Evolutionary conservation across 2,797 vertebrate genomes (phyloP).

Genomic region (Pampus argenteus): DNA sequence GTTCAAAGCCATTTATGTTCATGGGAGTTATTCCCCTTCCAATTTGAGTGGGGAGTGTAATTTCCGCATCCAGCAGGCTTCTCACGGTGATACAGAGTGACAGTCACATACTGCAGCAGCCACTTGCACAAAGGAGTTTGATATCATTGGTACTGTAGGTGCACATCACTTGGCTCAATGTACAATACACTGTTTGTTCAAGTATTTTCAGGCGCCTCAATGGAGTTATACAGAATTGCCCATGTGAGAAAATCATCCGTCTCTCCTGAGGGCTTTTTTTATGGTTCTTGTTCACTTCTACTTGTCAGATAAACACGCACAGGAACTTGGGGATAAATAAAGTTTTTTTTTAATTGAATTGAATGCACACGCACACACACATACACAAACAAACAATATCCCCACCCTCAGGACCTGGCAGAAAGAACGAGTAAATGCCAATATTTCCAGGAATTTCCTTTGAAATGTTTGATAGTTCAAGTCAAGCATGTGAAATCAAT

Average conservation of each 20-base stretch:
- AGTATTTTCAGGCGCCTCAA: constrained; percentile 59
- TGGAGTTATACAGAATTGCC: constrained; percentile 49
- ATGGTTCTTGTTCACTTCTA: constrained; percentile 57
- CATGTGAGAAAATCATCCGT: constrained; percentile 60
- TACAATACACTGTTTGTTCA: constrained; percentile 43
- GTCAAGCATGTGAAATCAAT: constrained; percentile 73
- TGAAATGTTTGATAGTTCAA: constrained; percentile 74
- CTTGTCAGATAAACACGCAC: constrained; percentile 43
- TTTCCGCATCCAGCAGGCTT: constrained; percentile 32
- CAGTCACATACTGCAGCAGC: constrained; percentile 28
- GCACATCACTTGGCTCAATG: constrained; percentile 48
- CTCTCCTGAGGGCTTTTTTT: constrained; percentile 62
- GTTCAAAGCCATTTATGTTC: constrained; percentile 44
- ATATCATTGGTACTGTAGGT: constrained; percentile 31
- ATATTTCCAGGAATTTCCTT: constrained; percentile 78
- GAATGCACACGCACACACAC: constrained; percentile 9
- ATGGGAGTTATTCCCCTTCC: constrained; percentile 28
- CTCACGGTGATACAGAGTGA: constrained; percentile 16
- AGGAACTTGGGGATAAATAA: too few species aligned
- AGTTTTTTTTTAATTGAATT: too few species aligned
- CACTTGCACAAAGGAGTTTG: constrained; percentile 11
- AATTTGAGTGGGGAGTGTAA: background rate
- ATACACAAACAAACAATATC: constrained; percentile 6
- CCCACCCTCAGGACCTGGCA: constrained; percentile 50
- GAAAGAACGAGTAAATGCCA: constrained; percentile 82